These are phyloP conservation scores for Caenorhabditis panamensis DNA, from an alignment of 2,888 invertebrate genomes.

Conservation along the genomic window DNA sequence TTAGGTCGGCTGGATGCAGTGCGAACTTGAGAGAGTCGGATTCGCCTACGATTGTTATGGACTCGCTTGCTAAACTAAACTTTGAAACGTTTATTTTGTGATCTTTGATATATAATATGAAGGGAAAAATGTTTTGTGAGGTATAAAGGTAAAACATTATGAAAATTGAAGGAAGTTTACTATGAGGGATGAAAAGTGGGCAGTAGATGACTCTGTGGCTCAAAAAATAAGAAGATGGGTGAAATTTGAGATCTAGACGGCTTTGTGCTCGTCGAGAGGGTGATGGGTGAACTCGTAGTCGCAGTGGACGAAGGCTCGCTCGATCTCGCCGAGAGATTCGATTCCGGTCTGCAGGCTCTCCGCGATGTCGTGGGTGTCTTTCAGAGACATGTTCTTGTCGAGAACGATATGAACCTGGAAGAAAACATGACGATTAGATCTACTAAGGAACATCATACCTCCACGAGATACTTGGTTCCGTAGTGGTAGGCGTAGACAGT, in stretches of 20 bases:
- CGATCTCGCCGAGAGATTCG: slow-evolving; percentile 83
- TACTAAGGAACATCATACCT: slow-evolving; percentile 72
- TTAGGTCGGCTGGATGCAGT: slow-evolving; percentile 68
- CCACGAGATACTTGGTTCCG: slow-evolving; percentile 82
- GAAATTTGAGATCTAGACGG: slow-evolving; percentile 29
- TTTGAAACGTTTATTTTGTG: not conserved
- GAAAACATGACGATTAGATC: not conserved
- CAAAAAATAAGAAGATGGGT: not conserved
- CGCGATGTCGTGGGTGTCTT: slow-evolving; percentile 83
- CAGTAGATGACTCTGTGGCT: not conserved
- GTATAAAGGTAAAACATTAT: not conserved
- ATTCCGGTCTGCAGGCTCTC: slow-evolving; percentile 83
- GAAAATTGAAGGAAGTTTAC: no score
- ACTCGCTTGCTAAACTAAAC: slow-evolving; percentile 50
- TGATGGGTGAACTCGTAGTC: slow-evolving; percentile 83
- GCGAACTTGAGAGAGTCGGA: slow-evolving; percentile 69
- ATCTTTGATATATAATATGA: not conserved
- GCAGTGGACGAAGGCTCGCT: slow-evolving; percentile 84
- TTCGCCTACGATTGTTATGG: slow-evolving; percentile 68
- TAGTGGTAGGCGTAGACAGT: slow-evolving; percentile 84
- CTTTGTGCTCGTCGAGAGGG: slow-evolving; percentile 82
- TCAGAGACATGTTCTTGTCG: slow-evolving; percentile 82
- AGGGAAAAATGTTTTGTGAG: not conserved
- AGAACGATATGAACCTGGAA: slow-evolving; percentile 82
- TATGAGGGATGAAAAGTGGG: not conserved